Conservation (phyloP, 2,113 vertebrate genomes). For the Pachycephala philippinensis region DNA sequence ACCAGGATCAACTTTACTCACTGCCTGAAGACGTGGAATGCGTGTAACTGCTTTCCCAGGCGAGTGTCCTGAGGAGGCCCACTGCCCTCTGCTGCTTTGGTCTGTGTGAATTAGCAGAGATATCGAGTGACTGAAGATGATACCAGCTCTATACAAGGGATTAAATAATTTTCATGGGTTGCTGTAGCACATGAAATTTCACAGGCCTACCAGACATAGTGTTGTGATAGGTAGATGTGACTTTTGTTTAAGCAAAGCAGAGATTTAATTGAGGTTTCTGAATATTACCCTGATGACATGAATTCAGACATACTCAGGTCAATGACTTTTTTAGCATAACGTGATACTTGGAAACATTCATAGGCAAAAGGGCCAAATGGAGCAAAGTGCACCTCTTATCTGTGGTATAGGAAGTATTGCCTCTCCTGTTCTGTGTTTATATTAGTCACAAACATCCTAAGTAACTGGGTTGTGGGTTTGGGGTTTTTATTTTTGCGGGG, state of each 20-base stretch:
- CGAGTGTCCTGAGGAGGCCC: not conserved
- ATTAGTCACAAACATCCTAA: not conserved
- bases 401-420: not conserved
- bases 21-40: not conserved
- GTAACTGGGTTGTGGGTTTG: not conserved
- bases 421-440: not conserved
- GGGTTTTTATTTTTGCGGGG: fast-evolving
- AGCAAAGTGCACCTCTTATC: not conserved
- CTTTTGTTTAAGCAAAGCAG: not conserved
- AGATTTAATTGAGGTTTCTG: not conserved
- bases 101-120: not conserved
- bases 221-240: not conserved
- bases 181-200: not conserved
- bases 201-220: not conserved
- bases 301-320: not conserved
- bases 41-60: not conserved
- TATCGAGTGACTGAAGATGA: not conserved
- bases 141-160: not conserved
- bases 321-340: not conserved
- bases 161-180: not conserved
- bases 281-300: not conserved
- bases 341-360: not conserved
- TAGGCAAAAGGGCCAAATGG: not conserved
- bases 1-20: not conserved
- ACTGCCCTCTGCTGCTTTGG: not conserved